phyloP scores from a whole-genome alignment of 2,113 vertebrate species.

The Cheilinus undulatus region DNA sequence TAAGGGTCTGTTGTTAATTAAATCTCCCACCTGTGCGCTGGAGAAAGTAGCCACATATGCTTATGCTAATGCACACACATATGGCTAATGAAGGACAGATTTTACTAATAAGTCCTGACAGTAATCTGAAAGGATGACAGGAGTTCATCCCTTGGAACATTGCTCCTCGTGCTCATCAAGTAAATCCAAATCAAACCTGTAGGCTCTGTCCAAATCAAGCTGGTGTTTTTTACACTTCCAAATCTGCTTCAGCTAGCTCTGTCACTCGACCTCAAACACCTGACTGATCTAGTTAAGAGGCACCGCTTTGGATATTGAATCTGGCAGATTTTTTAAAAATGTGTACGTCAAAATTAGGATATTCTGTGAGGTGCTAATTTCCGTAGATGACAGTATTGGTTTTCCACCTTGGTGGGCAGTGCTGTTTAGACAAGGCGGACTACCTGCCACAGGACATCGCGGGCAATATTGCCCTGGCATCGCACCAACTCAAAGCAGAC shows the following conservation, averaged over 20 bases:
- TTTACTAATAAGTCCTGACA: conserved; percentile 53
- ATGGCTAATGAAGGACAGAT: conserved; percentile 26
- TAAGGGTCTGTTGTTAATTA: conserved; percentile 24
- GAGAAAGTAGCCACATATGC: conserved; percentile 36
- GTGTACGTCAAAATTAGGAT: conserved; percentile 39
- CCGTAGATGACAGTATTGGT: conserved; percentile 67
- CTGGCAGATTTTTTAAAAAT: conserved; percentile 41
- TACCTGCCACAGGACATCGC: conserved; percentile 69
- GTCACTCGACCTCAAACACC: conserved; percentile 52
- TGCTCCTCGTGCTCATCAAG: conserved; percentile 5
- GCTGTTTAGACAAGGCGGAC: conserved; percentile 63
- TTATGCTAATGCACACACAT: conserved; percentile 41
- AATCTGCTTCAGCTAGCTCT: conserved; percentile 28
- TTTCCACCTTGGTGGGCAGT: conserved; percentile 68
- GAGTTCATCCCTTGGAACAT: conserved; percentile 25
- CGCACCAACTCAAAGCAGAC: conserved; percentile 72
- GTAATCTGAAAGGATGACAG: background rate
- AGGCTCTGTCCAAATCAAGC: conserved; percentile 37
- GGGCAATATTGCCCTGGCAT: conserved; percentile 62
- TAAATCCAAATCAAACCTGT: conserved; percentile 39
- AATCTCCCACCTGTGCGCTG: conserved; percentile 43
- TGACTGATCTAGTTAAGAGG: conserved; percentile 53
- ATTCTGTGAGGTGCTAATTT: conserved; percentile 69
- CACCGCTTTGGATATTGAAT: conserved; percentile 48
- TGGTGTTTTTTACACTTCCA: conserved; percentile 24